A percentile compares a stretch with the other conserved stretches of the same genome.
Conservation (phyloP, 2,888 invertebrate genomes). For the Carpatolechia fugitivella region DNA sequence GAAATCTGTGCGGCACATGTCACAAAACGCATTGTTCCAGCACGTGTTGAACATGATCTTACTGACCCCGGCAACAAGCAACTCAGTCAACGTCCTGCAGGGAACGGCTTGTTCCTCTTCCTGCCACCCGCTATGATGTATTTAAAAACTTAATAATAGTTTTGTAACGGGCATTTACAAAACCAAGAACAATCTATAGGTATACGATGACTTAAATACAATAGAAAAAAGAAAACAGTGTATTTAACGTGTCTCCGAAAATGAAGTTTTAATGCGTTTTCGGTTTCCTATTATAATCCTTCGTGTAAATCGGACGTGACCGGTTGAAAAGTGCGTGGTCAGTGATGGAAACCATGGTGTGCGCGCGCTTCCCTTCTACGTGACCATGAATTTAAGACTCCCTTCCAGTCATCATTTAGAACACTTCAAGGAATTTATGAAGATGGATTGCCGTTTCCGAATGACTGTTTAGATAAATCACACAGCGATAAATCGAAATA, state of each 20-base stretch:
- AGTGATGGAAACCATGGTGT: constrained; percentile 19
- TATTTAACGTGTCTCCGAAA: constrained; percentile 6
- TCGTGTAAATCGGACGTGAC: constrained; percentile 28
- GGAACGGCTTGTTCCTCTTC: constrained; percentile 37
- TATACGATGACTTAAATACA: constrained; percentile 1
- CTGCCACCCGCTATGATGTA: constrained; percentile 33
- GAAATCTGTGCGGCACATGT: constrained; percentile 43
- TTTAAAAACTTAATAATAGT: constrained; percentile 43
- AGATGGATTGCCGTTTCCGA: background rate
- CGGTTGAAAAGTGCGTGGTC: constrained; percentile 26
- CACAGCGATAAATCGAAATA: constrained; percentile 9
- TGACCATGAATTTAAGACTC: constrained; percentile 36
- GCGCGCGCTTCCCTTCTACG: constrained; percentile 32
- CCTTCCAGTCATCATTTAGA: constrained; percentile 17
- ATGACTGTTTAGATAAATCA: background rate
- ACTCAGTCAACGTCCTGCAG: constrained; percentile 56
- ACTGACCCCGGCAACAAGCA: constrained; percentile 52
- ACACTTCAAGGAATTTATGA: constrained; percentile 17
- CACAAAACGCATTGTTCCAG: constrained; percentile 31
- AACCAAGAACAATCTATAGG: constrained; percentile 26
- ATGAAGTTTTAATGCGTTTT: background rate
- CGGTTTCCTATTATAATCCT: constrained; percentile 1
- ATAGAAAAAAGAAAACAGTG: constrained; percentile 19
- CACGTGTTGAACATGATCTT: constrained; percentile 51
- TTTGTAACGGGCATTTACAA: constrained; percentile 40